Base-by-base conservation (phyloP, 2,888 invertebrate species). In the Acrobasis repandana region DNA sequence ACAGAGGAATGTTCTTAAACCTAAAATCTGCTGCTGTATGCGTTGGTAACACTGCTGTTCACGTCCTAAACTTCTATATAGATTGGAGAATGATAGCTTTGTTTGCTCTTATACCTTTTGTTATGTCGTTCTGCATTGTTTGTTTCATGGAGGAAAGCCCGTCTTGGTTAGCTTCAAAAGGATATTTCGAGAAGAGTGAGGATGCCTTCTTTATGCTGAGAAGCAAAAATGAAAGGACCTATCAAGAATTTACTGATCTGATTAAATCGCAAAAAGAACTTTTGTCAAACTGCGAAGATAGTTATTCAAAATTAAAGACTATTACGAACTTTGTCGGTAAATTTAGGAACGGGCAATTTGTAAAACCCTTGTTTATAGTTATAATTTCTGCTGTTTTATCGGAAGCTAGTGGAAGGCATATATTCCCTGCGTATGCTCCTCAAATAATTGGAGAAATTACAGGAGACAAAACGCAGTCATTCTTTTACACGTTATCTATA, bases 101-200 rank as follows among this genome's bases (percentile, higher is more conserved):
- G 2, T 61, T 74, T 0, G 72, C 74, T 11, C 52, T 75, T 0
- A 46, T 75, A 0, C 77, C 79, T 0, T 61, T 71, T 15, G 15
- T 70, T 0, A 14, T 73, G 1, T 66, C 76, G 2, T 64, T 80
- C 4, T 56, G 71, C 1, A 77, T 77, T 3, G 79, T 93, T 8
- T 70, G 83, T 10, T 85, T 93, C 0, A 80, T 93, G 67, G 93
- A 93, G 0, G 95, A 95, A 79, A 93, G 94, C 18, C 95, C 95
- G 0, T 82, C 88, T 9, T 95, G 94, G 94, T 71, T 95, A 48
- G 85, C 93, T 0, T 85, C 67, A 0, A 70, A 65, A 61, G 90
- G 88, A 4, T 80, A 82, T 10, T 77, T 82, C 1, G 82, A 84
- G 0, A 85, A 92, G 58, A 93, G 94, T 0, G 84, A 90, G 64